Evolutionary conservation across 2,113 vertebrate genomes (phyloP).

Genomic region (Poicephalus meyeri): DNA sequence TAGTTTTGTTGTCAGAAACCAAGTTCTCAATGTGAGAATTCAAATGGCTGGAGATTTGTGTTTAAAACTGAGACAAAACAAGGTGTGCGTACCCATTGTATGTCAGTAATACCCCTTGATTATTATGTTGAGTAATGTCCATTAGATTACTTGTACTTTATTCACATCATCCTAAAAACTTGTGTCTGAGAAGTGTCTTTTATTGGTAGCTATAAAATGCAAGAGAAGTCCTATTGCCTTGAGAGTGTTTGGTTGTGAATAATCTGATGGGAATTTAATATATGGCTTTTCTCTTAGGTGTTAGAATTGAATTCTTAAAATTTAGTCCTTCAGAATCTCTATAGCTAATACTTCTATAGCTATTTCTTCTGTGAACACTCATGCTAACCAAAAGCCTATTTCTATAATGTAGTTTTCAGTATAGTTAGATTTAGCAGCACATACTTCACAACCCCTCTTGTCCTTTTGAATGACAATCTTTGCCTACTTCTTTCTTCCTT

Average conservation of each 20-base stretch:
- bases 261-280: neutral
- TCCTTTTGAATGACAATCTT: slow-evolving; percentile 44
- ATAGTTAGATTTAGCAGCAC: slow-evolving; percentile 1
- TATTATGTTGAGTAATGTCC: neutral
- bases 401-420: neutral
- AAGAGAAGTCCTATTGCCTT: neutral
- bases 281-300: neutral
- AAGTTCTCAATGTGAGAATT: neutral
- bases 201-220: neutral
- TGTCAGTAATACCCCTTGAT: neutral
- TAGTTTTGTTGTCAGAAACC: neutral
- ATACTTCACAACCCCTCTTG: neutral
- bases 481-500: slow-evolving; percentile 63
- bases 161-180: neutral
- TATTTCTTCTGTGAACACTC: neutral
- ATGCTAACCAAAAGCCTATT: neutral
- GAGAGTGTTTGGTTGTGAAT: neutral
- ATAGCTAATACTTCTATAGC: neutral
- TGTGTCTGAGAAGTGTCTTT: neutral
- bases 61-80: neutral
- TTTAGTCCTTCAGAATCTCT: neutral
- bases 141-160: neutral
- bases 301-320: neutral
- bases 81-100: neutral
- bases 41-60: neutral